Percentiles rank a stretch among this genome's conserved stretches.
phyloP scores from a whole-genome alignment of 2,797 vertebrate species.

The Lepidocolaptes lacrymiger region DNA sequence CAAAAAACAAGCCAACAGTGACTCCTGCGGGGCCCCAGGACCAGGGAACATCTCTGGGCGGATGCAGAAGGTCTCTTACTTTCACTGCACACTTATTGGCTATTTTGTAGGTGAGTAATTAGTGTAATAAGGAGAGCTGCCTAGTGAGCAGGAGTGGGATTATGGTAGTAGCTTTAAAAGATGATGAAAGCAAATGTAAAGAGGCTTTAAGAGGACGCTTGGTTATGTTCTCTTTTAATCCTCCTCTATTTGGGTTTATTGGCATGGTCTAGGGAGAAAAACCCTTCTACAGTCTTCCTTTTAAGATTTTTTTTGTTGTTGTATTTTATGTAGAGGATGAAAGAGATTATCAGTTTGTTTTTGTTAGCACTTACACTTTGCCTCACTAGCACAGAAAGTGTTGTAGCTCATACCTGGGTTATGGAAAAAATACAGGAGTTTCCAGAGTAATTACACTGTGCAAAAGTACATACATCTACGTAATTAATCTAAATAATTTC shows the following conservation, averaged over 20 bases:
- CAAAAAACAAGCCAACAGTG: slow-evolving; percentile 93
- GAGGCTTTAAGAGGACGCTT: neutral
- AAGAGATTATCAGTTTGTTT: neutral
- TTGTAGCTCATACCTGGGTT: neutral
- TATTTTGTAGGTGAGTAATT: slow-evolving; percentile 94
- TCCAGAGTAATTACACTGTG: neutral
- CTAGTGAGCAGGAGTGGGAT: neutral
- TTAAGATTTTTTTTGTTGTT: neutral
- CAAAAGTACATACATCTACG: neutral
- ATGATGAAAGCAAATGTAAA: slow-evolving; percentile 17
- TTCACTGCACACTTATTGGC: slow-evolving; percentile 98
- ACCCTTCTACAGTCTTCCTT: neutral
- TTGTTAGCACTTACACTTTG: neutral
- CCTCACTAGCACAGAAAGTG: neutral
- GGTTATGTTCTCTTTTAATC: neutral
- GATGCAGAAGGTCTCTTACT: slow-evolving; percentile 99
- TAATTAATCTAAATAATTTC: neutral
- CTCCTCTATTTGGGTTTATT: neutral
- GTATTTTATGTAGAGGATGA: neutral
- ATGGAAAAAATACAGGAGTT: neutral
- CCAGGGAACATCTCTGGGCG: slow-evolving; percentile 89
- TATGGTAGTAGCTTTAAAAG: slow-evolving; percentile 21
- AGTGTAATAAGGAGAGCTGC: neutral
- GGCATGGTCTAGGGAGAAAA: neutral
- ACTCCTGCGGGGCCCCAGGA: slow-evolving; percentile 80